Conservation (phyloP, 2,888 invertebrate genomes). For the Cantharis rufa region DNA sequence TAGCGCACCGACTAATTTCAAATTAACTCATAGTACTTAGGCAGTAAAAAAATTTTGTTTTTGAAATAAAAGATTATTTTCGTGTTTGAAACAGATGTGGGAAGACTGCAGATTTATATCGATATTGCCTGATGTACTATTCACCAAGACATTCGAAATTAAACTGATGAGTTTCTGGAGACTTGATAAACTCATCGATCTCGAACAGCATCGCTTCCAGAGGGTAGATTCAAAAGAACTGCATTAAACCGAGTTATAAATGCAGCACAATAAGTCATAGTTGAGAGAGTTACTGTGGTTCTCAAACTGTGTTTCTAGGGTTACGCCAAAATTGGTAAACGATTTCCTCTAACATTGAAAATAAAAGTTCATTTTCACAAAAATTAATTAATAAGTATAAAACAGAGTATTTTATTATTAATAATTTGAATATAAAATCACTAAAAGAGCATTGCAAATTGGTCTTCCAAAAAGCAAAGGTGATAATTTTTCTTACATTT, state of each 20-base stretch:
- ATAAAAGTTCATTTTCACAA: no score
- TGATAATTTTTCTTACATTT: no score
- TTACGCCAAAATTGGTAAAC: no score
- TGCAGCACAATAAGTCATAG: background rate
- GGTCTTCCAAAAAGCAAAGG: no score
- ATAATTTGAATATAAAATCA: no score
- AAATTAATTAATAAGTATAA: no score
- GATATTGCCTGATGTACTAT: background rate
- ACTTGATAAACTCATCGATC: background rate
- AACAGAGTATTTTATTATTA: no score
- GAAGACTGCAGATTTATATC: background rate
- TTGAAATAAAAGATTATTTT: background rate
- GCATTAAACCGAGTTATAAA: background rate
- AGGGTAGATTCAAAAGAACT: background rate
- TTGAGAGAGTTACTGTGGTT: no score
- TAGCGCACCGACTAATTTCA: background rate
- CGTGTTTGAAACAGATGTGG: background rate
- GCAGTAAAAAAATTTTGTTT: background rate
- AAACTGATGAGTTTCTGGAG: background rate
- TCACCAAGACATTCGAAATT: background rate
- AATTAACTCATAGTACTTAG: background rate
- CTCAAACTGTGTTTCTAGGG: no score
- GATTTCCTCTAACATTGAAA: no score
- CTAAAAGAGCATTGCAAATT: no score
- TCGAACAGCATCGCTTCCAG: background rate